A percentile compares a stretch with the other conserved stretches of the same genome.
Conservation (phyloP, 1,140 invertebrate species). For the Drosophila rufa region DNA sequence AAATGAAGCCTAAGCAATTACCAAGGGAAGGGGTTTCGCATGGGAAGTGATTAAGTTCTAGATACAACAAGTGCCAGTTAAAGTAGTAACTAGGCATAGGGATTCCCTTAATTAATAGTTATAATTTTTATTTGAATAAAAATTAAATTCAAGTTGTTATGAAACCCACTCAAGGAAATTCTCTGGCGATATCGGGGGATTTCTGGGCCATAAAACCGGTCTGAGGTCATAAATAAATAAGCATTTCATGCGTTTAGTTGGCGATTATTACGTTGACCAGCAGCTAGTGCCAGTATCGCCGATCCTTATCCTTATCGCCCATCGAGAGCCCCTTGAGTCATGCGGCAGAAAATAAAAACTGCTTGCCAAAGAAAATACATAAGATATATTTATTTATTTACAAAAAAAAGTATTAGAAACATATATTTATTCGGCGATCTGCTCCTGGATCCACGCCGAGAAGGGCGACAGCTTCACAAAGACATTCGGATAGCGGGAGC, state of each 20-base stretch:
- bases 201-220: slow-evolving; percentile 6
- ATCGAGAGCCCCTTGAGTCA: slow-evolving; percentile 27
- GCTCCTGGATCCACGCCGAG: slow-evolving; percentile 59
- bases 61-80: not conserved
- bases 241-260: slow-evolving; percentile 9
- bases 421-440: slow-evolving; percentile 15
- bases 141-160: not conserved
- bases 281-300: slow-evolving; percentile 30
- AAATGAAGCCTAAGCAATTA: slow-evolving; percentile 15
- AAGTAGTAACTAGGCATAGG: not conserved
- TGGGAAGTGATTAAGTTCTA: not conserved
- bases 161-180: too few relatives aligned
- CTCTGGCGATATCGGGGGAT: not conserved
- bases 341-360: not conserved
- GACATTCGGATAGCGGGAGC: slow-evolving; percentile 77
- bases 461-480: slow-evolving; percentile 61
- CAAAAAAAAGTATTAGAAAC: not conserved
- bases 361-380: not conserved
- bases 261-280: slow-evolving; percentile 26
- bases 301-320: slow-evolving; percentile 43
- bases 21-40: too few relatives aligned
- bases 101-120: not conserved
- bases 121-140: not conserved
- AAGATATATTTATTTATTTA: not conserved
- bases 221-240: slow-evolving; percentile 34